Conservation (phyloP, 2,888 invertebrate species). For the Pheosia tremula region DNA sequence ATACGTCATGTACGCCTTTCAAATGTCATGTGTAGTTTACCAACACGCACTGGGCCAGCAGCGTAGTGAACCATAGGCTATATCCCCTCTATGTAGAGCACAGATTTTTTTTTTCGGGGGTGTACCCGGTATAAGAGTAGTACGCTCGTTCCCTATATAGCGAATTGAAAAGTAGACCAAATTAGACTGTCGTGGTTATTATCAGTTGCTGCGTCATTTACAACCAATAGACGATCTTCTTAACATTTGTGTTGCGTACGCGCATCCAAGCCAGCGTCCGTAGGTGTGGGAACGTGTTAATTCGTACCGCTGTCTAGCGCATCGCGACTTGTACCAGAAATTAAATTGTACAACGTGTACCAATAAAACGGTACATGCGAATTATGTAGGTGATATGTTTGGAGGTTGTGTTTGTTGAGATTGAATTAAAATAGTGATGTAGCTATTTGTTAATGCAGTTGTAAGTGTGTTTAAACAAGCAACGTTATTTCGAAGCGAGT, state of each 20-base stretch:
- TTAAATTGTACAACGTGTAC: conserved; percentile 63
- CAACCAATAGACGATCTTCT: too few relatives aligned
- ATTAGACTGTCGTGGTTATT: too few relatives aligned
- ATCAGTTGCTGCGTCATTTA: too few relatives aligned
- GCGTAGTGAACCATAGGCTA: too few relatives aligned
- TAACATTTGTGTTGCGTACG: conserved; percentile 1
- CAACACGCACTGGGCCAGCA: too few relatives aligned
- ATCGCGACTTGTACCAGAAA: conserved; percentile 49
- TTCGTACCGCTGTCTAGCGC: conserved; percentile 49
- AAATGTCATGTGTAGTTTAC: too few relatives aligned
- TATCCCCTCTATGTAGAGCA: too few relatives aligned
- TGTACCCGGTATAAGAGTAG: too few relatives aligned
- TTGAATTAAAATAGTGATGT: not conserved
- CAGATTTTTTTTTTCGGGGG: too few relatives aligned
- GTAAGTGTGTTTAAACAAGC: not conserved
- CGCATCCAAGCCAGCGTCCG: conserved; percentile 32
- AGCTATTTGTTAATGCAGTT: not conserved
- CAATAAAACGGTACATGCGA: conserved; percentile 60
- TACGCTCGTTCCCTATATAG: too few relatives aligned
- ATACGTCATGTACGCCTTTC: too few relatives aligned
- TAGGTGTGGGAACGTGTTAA: conserved; percentile 57
- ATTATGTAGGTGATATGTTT: conserved; percentile 46
- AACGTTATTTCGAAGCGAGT: not conserved
- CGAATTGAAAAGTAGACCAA: too few relatives aligned
- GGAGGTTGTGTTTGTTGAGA: conserved; percentile 30